phyloP scores from a whole-genome alignment of 2,797 vertebrate genomes.

The Geotrypetes seraphini region DNA sequence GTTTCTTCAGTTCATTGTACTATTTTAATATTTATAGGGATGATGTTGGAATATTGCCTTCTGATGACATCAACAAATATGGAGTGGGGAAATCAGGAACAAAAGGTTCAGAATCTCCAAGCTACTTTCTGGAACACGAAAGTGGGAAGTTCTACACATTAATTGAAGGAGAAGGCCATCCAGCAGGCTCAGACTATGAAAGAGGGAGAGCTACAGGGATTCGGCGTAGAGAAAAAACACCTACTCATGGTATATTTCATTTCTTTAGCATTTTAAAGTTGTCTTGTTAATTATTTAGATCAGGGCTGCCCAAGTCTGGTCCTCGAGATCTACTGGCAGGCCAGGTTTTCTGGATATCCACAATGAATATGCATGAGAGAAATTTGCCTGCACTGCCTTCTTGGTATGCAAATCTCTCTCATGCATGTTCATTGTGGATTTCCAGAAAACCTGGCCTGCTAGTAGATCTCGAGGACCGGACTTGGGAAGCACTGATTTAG shows the following conservation, averaged over 20 bases:
- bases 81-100: slow-evolving; percentile 65
- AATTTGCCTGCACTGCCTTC: too few relatives aligned
- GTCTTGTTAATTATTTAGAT: neutral
- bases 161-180: slow-evolving; percentile 67
- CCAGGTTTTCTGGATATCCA: too few relatives aligned
- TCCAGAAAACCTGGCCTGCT: too few relatives aligned
- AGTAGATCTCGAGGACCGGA: too few relatives aligned
- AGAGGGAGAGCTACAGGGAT: slow-evolving; percentile 66
- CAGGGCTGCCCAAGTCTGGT: too few relatives aligned
- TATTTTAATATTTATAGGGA: slow-evolving; percentile 50
- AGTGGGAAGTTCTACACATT: slow-evolving; percentile 79
- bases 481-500: too few relatives aligned
- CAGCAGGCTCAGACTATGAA: slow-evolving; percentile 64
- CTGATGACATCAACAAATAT: slow-evolving; percentile 80
- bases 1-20: too few relatives aligned
- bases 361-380: too few relatives aligned
- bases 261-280: neutral
- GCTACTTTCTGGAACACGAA: slow-evolving; percentile 79
- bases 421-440: too few relatives aligned
- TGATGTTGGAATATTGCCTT: slow-evolving; percentile 78
- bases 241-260: slow-evolving; percentile 68
- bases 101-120: slow-evolving; percentile 75
- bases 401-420: too few relatives aligned
- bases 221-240: slow-evolving; percentile 77
- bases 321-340: too few relatives aligned